A percentile compares a stretch with the other conserved stretches of the same genome.
Evolutionary conservation across 2,888 invertebrate genomes (phyloP).

Genomic region (Nephrotoma appendiculata): DNA sequence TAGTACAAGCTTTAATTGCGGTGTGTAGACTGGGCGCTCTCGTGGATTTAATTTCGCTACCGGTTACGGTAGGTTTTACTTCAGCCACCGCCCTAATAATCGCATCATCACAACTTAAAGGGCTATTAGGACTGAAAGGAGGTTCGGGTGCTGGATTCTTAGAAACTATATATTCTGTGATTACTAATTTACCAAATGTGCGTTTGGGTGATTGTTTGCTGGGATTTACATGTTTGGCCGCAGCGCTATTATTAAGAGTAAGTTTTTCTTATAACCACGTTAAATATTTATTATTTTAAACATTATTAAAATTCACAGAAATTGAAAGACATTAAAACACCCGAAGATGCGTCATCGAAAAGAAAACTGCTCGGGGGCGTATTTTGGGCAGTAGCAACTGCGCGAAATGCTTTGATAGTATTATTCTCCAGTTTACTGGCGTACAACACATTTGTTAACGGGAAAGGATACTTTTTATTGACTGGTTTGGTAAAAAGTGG

Average conservation of each 20-base stretch:
- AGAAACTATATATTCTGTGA: slow-evolving; percentile 55
- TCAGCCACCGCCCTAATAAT: slow-evolving; percentile 86
- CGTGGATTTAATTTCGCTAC: slow-evolving; percentile 80
- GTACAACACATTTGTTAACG: slow-evolving; percentile 39
- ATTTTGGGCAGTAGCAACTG: slow-evolving; percentile 65
- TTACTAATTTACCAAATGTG: slow-evolving; percentile 50
- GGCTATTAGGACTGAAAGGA: slow-evolving; percentile 56
- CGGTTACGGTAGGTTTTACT: slow-evolving; percentile 80
- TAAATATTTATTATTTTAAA: slow-evolving; percentile 4
- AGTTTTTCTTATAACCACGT: slow-evolving; percentile 23
- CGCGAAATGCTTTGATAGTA: slow-evolving; percentile 73
- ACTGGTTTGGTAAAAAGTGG: slow-evolving; percentile 57
- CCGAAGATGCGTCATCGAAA: slow-evolving; percentile 26
- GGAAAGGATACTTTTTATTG: slow-evolving; percentile 48
- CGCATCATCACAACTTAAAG: slow-evolving; percentile 64
- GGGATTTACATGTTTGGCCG: slow-evolving; percentile 55
- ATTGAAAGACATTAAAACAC: slow-evolving; percentile 51
- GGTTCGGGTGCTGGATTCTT: slow-evolving; percentile 55
- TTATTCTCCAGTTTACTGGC: slow-evolving; percentile 45
- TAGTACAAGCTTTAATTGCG: slow-evolving; percentile 70
- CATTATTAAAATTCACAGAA: slow-evolving; percentile 36
- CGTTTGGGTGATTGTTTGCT: slow-evolving; percentile 53
- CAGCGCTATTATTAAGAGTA: slow-evolving; percentile 63
- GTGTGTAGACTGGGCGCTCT: slow-evolving; percentile 53
- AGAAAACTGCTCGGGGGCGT: slow-evolving; percentile 38